A percentile compares a stretch with the other conserved stretches of the same genome.
Conservation (phyloP, 2,797 vertebrate species). For the Odontamblyopus lacepedii region DNA sequence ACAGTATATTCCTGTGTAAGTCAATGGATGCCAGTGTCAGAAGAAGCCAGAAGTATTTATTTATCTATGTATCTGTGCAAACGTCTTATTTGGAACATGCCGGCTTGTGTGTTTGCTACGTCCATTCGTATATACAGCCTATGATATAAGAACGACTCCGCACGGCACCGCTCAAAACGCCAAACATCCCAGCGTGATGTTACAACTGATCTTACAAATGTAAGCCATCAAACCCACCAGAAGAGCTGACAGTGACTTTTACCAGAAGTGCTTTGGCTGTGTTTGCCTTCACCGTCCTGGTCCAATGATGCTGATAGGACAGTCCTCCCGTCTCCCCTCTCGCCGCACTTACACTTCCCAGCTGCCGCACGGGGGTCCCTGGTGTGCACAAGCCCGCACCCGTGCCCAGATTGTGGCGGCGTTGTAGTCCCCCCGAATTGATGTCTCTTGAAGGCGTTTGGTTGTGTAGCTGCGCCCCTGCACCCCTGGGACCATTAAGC, state of each 20-base stretch:
- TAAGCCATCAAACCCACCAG: neutral
- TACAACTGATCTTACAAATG: neutral
- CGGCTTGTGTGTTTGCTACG: too few relatives aligned
- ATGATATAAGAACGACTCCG: too few relatives aligned
- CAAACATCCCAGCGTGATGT: neutral
- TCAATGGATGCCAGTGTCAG: too few relatives aligned
- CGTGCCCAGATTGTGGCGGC: slow-evolving; percentile 61
- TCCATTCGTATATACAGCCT: too few relatives aligned
- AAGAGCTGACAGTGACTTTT: slow-evolving; percentile 15
- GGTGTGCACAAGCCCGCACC: slow-evolving; percentile 46
- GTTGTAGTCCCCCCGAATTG: slow-evolving; percentile 78
- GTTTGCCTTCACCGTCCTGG: slow-evolving; percentile 53
- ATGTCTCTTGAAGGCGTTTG: slow-evolving; percentile 82
- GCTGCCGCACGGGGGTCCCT: slow-evolving; percentile 40
- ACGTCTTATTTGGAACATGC: too few relatives aligned
- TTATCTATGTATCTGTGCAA: too few relatives aligned
- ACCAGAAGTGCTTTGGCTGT: slow-evolving; percentile 29
- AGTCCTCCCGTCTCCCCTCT: slow-evolving; percentile 37
- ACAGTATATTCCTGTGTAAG: too few relatives aligned
- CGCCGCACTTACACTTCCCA: slow-evolving; percentile 41
- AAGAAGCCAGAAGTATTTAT: too few relatives aligned
- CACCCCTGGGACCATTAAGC: slow-evolving; percentile 84
- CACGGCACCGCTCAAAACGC: neutral
- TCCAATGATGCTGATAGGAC: slow-evolving; percentile 42
- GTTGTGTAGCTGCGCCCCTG: slow-evolving; percentile 74